Conservation (phyloP, 2,797 vertebrate species). For the Gymnodraco acuticeps region DNA sequence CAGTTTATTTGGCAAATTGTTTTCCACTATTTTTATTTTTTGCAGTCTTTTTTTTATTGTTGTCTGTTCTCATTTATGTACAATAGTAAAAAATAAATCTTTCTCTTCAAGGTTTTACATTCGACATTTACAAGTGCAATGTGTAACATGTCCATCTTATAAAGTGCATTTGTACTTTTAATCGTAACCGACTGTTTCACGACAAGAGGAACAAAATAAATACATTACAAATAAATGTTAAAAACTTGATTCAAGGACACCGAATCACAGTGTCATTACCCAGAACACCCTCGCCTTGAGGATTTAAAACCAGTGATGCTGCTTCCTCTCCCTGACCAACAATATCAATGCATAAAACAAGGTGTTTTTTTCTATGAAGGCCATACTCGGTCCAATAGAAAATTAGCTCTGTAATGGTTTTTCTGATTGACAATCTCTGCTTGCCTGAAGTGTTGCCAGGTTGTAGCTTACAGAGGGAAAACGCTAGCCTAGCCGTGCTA, state of each 20-base stretch:
- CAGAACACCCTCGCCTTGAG: constrained; percentile 31
- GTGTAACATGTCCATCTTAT: constrained; percentile 86
- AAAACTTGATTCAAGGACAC: constrained; percentile 63
- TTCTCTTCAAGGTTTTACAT: constrained; percentile 90
- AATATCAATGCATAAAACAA: constrained; percentile 66
- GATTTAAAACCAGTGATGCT: constrained; percentile 36
- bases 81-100: constrained; percentile 95
- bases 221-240: constrained; percentile 19
- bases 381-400: constrained; percentile 73
- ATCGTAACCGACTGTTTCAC: constrained; percentile 71
- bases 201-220: constrained; percentile 54
- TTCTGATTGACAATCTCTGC: constrained; percentile 68
- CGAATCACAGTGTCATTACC: constrained; percentile 71
- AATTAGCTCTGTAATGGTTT: constrained; percentile 80
- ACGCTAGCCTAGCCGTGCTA: constrained; percentile 19
- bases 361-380: constrained; percentile 64
- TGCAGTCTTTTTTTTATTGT: constrained; percentile 39
- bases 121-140: constrained; percentile 93
- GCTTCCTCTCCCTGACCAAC: constrained; percentile 43
- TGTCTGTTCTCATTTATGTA: constrained; percentile 82
- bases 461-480: constrained; percentile 35
- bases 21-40: constrained; percentile 45
- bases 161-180: constrained; percentile 88
- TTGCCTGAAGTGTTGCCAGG: constrained; percentile 42
- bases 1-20: constrained; percentile 84